Conservation (phyloP, 1,140 invertebrate genomes). For the Atta colombica region DNA sequence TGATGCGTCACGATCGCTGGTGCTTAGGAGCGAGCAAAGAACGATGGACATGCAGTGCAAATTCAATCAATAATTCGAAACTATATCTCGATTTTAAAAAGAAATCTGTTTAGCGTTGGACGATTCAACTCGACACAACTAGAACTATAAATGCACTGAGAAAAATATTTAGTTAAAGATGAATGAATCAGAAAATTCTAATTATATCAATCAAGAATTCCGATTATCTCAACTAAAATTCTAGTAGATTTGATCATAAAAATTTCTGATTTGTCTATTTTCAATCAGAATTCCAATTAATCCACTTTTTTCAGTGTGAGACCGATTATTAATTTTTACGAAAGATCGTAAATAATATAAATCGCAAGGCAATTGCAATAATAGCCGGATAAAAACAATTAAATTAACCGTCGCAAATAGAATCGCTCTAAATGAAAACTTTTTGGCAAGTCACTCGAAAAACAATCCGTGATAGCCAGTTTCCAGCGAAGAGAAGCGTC, state of each 20-base stretch:
- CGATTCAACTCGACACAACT: background rate
- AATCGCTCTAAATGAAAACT: conserved; percentile 51
- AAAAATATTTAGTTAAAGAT: too few species aligned
- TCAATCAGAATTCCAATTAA: too few species aligned
- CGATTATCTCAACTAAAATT: too few species aligned
- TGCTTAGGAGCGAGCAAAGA: conserved; percentile 46
- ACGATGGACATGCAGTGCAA: background rate
- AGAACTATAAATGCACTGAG: too few species aligned
- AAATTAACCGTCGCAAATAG: conserved; percentile 22
- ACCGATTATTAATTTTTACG: background rate
- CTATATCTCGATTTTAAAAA: background rate
- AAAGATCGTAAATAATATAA: background rate
- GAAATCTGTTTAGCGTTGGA: background rate
- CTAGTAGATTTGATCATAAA: too few species aligned
- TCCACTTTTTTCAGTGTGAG: too few species aligned
- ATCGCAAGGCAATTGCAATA: conserved; percentile 31
- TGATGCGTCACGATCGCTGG: conserved; percentile 48
- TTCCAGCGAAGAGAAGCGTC: conserved; percentile 44
- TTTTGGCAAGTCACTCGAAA: conserved; percentile 40
- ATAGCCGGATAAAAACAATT: conserved; percentile 34
- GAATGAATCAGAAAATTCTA: too few species aligned
- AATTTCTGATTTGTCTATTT: too few species aligned
- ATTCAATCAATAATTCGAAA: background rate
- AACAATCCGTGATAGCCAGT: conserved; percentile 47
- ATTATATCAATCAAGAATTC: too few species aligned